phyloP scores from a whole-genome alignment of 2,113 vertebrate genomes.

The Triplophysa tibetana region DNA sequence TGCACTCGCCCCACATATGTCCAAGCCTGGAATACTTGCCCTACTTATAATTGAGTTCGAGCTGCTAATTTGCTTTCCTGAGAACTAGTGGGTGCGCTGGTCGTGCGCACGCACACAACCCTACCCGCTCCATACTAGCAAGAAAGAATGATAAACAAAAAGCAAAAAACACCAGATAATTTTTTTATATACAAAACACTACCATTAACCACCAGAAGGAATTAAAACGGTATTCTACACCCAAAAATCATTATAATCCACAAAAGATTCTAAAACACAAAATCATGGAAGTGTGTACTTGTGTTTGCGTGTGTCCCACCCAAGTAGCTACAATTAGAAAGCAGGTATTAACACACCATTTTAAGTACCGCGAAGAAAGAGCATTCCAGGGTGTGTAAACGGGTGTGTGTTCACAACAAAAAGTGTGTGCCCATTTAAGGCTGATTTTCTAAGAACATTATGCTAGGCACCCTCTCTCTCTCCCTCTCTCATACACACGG shows the following conservation, averaged over 20 bases:
- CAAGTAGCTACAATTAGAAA: conserved; percentile 23
- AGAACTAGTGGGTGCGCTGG: neutral
- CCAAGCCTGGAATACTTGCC: conserved; percentile 30
- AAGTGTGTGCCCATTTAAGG: conserved; percentile 57
- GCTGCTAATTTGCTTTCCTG: conserved; percentile 16
- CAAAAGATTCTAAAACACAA: conserved; percentile 11
- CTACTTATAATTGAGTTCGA: conserved; percentile 43
- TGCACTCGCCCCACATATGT: conserved; percentile 19
- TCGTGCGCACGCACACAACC: neutral
- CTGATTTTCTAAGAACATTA: conserved; percentile 38
- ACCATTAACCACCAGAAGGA: neutral
- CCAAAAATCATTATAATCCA: conserved; percentile 8
- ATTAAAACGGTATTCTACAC: neutral
- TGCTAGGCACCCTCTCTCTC: conserved; percentile 3
- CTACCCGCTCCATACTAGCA: too few species aligned
- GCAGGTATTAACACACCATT: conserved; percentile 22
- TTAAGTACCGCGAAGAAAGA: neutral
- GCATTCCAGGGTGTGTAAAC: conserved; percentile 24
- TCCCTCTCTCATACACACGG: neutral
- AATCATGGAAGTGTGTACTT: neutral
- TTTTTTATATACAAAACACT: neutral
- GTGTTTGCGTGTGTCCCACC: conserved; percentile 11
- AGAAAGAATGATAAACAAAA: neutral
- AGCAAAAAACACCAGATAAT: neutral
- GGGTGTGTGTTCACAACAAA: conserved; percentile 42